Evolutionary conservation across 2,888 invertebrate genomes (phyloP).

Genomic region (Lycia hirtaria): DNA sequence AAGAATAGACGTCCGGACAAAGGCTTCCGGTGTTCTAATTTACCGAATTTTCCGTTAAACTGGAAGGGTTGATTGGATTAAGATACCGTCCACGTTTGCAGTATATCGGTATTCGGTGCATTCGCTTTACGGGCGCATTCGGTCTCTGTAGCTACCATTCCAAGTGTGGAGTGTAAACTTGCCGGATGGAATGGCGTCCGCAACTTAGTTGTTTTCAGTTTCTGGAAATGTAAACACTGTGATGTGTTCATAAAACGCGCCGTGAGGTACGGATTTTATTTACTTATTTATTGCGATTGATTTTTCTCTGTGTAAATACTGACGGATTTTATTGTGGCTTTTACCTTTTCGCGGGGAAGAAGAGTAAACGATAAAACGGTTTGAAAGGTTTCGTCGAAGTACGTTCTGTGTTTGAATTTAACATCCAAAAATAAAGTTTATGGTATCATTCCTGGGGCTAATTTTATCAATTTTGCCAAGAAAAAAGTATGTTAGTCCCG

Average conservation of each 20-base stretch:
- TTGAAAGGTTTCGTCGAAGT: constrained; percentile 20
- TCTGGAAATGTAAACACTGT: constrained; percentile 50
- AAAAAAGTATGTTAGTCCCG: too few relatives aligned
- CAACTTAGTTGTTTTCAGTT: constrained; percentile 59
- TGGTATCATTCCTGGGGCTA: neutral
- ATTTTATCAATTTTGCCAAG: neutral
- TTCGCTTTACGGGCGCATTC: constrained; percentile 52
- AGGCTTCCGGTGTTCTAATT: constrained; percentile 42
- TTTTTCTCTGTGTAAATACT: constrained; percentile 36
- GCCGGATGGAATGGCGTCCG: constrained; percentile 44
- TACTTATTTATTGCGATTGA: constrained; percentile 44
- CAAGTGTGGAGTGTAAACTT: constrained; percentile 52
- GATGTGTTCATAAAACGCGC: constrained; percentile 48
- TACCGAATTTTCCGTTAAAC: constrained; percentile 43
- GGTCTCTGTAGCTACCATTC: constrained; percentile 55
- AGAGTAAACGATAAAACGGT: constrained; percentile 24
- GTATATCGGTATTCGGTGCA: constrained; percentile 35
- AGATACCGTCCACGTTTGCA: constrained; percentile 43
- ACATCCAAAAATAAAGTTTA: constrained; percentile 4
- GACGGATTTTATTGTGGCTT: constrained; percentile 28
- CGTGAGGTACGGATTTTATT: constrained; percentile 46
- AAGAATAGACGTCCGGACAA: constrained; percentile 42
- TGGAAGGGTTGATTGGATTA: constrained; percentile 45
- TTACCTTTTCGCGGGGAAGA: constrained; percentile 23
- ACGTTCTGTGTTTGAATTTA: constrained; percentile 2